A percentile compares a stretch with the other conserved stretches of the same genome.
These are phyloP conservation scores for Centrocercus urophasianus DNA, from an alignment of 2,113 vertebrate genomes.

Conservation along the genomic window DNA sequence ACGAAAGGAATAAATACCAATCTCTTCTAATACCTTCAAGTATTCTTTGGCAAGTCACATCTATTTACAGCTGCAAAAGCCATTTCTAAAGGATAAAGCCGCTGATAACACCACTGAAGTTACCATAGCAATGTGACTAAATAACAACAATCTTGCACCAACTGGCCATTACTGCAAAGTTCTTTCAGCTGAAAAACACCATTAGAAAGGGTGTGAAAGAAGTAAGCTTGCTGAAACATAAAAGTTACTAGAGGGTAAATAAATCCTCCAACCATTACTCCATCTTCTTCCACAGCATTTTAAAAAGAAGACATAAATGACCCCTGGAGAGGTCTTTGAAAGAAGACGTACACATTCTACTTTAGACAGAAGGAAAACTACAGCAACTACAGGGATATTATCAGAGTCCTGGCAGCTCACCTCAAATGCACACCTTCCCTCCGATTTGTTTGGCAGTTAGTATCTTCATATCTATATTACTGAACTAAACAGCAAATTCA, in stretches of 20 bases:
- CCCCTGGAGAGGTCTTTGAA: background rate
- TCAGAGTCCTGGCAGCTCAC: background rate
- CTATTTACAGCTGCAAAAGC: conserved; percentile 2
- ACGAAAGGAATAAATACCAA: background rate
- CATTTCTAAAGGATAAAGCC: background rate
- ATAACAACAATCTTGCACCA: background rate
- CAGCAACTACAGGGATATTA: background rate
- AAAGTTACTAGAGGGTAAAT: background rate
- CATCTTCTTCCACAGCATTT: background rate
- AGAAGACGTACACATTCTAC: background rate
- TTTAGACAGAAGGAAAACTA: background rate
- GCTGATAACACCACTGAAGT: background rate
- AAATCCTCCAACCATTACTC: background rate
- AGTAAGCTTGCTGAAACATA: background rate
- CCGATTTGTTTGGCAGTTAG: background rate
- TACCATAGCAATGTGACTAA: conserved; percentile 19
- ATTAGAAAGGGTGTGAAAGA: background rate
- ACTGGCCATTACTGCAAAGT: background rate
- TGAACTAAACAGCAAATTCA: background rate
- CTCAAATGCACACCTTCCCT: background rate
- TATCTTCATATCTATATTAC: background rate
- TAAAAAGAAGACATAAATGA: background rate
- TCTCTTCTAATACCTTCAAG: conserved; percentile 36
- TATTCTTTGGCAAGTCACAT: conserved; percentile 26
- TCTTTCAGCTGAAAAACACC: background rate